Percentiles rank a stretch among this genome's conserved stretches.
Conservation (phyloP, 92 coral and sea anemone species). For the Meandrina meandrites region DNA sequence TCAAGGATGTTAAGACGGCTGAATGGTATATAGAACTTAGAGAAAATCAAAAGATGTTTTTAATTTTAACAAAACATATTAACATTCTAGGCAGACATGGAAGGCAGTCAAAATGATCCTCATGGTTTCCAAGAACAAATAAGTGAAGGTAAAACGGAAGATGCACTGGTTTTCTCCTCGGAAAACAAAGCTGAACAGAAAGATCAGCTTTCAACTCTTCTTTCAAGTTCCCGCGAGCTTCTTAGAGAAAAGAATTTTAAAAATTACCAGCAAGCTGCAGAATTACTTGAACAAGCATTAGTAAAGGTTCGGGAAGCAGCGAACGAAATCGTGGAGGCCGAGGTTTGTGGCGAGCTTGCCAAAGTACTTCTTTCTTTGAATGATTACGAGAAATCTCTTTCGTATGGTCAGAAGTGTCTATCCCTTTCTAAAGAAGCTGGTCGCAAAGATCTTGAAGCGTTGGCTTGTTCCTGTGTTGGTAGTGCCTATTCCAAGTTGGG, state of each 20-base stretch:
- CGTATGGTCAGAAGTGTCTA: conserved; percentile 24
- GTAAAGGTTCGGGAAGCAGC: neutral
- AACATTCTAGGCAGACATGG: conserved; percentile 16
- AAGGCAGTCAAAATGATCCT: conserved; percentile 7
- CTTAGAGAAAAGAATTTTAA: neutral
- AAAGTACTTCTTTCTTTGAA: conserved; percentile 6
- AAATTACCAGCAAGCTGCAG: conserved; percentile 9
- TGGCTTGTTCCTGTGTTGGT: conserved; percentile 24
- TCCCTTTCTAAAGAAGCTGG: conserved; percentile 16
- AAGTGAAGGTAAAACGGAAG: neutral
- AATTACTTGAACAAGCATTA: conserved; percentile 25
- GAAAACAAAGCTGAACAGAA: neutral
- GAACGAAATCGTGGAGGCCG: conserved; percentile 19
- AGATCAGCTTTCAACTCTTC: conserved; percentile 32
- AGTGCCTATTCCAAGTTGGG: conserved; percentile 32
- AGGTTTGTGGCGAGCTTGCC: conserved; percentile 31
- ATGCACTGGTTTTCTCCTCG: neutral
- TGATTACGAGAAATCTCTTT: conserved; percentile 16
- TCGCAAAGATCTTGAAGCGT: conserved; percentile 23
- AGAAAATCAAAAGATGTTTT: neutral
- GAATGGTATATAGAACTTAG: neutral
- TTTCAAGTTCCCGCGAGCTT: conserved; percentile 21
- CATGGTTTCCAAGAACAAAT: neutral
- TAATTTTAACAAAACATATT: neutral
- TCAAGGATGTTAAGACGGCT: neutral